A percentile compares a stretch with the other conserved stretches of the same genome.
Conservation (phyloP, 2,888 invertebrate species). For the Periphyllus acericola region DNA sequence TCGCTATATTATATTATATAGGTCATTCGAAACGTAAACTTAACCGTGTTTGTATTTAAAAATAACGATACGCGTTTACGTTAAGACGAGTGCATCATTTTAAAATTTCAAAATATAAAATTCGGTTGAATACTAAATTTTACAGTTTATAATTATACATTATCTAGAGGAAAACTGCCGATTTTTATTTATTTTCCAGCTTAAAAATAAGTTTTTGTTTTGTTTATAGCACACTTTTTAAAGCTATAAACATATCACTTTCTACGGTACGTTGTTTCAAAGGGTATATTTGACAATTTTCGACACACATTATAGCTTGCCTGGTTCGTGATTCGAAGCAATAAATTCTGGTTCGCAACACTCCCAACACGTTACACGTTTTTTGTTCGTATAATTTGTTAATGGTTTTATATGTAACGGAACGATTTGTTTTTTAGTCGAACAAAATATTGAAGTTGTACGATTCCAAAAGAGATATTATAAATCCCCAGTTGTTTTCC, state of each 20-base stretch:
- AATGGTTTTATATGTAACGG: background rate
- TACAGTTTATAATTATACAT: background rate
- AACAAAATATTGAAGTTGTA: background rate
- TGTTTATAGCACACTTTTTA: background rate
- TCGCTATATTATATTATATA: too few relatives aligned
- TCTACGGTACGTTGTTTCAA: slow-evolving; percentile 2
- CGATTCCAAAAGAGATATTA: background rate
- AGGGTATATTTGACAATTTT: slow-evolving; percentile 17
- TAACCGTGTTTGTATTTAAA: too few relatives aligned
- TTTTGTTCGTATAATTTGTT: slow-evolving; percentile 10
- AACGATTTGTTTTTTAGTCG: background rate
- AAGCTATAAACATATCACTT: slow-evolving; percentile 23
- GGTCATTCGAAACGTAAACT: too few relatives aligned
- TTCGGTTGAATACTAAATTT: background rate
- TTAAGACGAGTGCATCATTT: too few relatives aligned
- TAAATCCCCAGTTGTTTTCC: too few relatives aligned
- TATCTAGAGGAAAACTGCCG: background rate
- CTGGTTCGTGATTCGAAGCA: slow-evolving; percentile 18
- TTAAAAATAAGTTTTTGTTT: background rate
- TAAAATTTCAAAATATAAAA: too few relatives aligned
- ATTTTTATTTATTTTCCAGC: background rate
- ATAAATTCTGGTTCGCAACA: slow-evolving; percentile 6
- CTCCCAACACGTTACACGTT: background rate
- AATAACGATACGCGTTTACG: too few relatives aligned
- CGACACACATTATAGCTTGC: slow-evolving; percentile 1